Conservation (phyloP, 2,797 vertebrate genomes). For the Helarctos malayanus region DNA sequence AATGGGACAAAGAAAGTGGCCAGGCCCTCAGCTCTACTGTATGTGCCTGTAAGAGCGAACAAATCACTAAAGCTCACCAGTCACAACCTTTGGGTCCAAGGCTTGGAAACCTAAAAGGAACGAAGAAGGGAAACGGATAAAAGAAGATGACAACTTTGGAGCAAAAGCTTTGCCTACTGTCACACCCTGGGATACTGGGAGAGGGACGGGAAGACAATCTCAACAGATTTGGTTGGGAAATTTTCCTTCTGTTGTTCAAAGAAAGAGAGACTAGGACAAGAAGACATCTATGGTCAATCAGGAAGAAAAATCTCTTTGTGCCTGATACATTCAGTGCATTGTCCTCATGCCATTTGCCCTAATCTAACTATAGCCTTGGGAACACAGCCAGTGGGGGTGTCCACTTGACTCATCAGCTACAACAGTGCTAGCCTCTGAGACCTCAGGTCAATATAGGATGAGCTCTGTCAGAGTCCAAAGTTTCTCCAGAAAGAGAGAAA, state of each 20-base stretch:
- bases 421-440: not conserved
- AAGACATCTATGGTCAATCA: not conserved
- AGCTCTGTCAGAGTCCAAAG: not conserved
- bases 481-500: slow-evolving; percentile 32
- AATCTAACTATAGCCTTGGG: not conserved
- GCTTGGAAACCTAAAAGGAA: not conserved
- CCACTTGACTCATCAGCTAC: slow-evolving; percentile 27
- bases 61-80: not conserved
- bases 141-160: not conserved
- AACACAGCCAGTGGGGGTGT: not conserved
- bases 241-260: not conserved
- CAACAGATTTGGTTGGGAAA: not conserved
- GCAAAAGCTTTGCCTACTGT: not conserved
- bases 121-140: not conserved
- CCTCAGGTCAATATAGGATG: not conserved
- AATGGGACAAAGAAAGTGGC: not conserved
- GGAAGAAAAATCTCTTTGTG: slow-evolving; percentile 79
- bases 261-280: slow-evolving; percentile 41
- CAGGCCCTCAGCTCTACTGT: not conserved
- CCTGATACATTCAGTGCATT: not conserved
- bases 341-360: not conserved
- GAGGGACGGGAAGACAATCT: not conserved
- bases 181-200: not conserved
- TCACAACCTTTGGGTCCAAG: not conserved
- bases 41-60: not conserved